phyloP scores from a whole-genome alignment of 2,797 vertebrate genomes.

The Rhynchonycteris naso region DNA sequence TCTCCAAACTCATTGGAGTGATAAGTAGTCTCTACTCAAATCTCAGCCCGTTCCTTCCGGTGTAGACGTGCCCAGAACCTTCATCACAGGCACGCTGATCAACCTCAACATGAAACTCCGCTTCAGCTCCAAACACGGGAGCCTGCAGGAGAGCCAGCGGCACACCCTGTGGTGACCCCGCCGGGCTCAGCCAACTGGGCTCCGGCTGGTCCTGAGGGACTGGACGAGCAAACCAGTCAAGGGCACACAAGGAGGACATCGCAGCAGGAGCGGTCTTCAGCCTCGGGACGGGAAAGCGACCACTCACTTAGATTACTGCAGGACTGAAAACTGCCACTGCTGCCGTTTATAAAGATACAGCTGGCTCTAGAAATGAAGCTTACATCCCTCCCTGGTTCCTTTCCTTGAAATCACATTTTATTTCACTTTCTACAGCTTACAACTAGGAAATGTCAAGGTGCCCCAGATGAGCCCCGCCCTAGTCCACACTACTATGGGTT shows the following conservation, averaged over 20 bases:
- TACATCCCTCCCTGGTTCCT: neutral
- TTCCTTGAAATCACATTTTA: neutral
- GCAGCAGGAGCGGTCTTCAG: neutral
- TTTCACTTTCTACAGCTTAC: neutral
- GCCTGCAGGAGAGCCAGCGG: accelerated
- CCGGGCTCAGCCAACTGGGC: accelerated
- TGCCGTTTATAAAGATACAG: accelerated
- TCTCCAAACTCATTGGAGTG: neutral
- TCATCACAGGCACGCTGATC: accelerated
- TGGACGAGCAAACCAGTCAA: accelerated
- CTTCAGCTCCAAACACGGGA: neutral
- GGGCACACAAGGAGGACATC: accelerated
- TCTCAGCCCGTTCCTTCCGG: neutral
- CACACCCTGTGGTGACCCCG: accelerated
- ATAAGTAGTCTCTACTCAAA: neutral
- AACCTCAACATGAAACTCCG: neutral
- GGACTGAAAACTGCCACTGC: accelerated
- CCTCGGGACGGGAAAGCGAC: neutral
- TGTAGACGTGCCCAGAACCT: accelerated
- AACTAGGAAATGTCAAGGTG: neutral
- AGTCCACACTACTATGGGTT: neutral
- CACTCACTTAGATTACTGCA: accelerated
- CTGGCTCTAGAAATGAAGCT: neutral
- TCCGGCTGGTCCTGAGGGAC: accelerated
- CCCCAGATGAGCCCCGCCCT: neutral